Conservation (phyloP, 2,888 invertebrate species). For the Rutpela maculata region DNA sequence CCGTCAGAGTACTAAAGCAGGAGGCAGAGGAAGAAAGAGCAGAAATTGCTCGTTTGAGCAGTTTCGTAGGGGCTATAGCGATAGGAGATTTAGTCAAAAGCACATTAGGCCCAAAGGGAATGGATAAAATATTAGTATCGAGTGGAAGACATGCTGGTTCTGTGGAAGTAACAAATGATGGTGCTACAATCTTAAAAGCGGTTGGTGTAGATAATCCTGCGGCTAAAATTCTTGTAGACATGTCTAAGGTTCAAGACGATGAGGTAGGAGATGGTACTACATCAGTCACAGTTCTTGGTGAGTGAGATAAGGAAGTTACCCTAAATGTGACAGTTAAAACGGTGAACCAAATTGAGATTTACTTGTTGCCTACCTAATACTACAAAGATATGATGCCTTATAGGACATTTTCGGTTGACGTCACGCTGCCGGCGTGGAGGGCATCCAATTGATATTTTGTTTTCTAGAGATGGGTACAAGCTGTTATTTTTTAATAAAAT, state of each 20-base stretch:
- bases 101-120: slow-evolving; percentile 99
- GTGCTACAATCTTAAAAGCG: slow-evolving; percentile 97
- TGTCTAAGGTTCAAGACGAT: slow-evolving; percentile 98
- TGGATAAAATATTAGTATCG: slow-evolving; percentile 94
- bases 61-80: slow-evolving; percentile 98
- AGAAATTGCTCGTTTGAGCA: slow-evolving; percentile 97
- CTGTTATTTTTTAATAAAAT: too few species aligned
- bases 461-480: too few species aligned
- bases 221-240: slow-evolving; percentile 98
- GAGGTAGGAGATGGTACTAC: slow-evolving; percentile 99
- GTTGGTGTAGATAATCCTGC: slow-evolving; percentile 99
- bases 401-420: too few species aligned
- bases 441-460: too few species aligned
- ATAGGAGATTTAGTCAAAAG: slow-evolving; percentile 99
- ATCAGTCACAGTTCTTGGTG: slow-evolving; percentile 94
- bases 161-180: slow-evolving; percentile 99
- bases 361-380: too few species aligned
- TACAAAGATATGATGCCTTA: too few species aligned
- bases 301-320: slow-evolving; percentile 24
- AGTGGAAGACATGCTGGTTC: slow-evolving; percentile 86
- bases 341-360: too few species aligned
- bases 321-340: not conserved
- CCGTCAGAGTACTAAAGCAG: slow-evolving; percentile 94
- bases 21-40: slow-evolving; percentile 99
- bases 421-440: too few species aligned